Conservation (phyloP, 2,888 invertebrate genomes). For the Zhengitettix transpicula region DNA sequence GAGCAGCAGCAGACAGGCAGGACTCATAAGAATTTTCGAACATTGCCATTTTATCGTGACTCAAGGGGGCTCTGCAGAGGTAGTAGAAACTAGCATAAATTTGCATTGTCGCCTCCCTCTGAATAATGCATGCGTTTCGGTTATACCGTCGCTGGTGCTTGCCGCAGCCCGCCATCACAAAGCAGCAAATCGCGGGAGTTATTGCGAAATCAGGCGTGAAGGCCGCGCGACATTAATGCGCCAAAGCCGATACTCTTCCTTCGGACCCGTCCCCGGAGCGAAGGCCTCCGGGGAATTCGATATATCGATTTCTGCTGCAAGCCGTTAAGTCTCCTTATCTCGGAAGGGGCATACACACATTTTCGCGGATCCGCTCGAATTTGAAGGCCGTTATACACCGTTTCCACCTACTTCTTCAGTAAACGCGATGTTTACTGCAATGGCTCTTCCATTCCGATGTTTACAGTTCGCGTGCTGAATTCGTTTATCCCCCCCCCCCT, state of each 20-base stretch:
- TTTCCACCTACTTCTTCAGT: too few relatives aligned
- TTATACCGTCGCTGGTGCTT: background rate
- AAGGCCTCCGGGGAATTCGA: background rate
- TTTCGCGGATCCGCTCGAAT: background rate
- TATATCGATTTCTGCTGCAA: slow-evolving; percentile 7
- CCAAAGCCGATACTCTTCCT: background rate
- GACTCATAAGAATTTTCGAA: too few relatives aligned
- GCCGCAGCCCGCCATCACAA: background rate
- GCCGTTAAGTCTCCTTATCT: background rate
- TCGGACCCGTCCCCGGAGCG: background rate
- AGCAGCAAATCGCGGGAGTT: background rate
- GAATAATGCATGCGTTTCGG: background rate
- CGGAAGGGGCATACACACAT: background rate
- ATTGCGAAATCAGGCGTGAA: background rate
- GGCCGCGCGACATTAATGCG: background rate
- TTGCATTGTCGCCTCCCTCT: background rate
- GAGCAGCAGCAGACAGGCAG: too few relatives aligned
- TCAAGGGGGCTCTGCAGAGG: too few relatives aligned
- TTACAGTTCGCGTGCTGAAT: too few relatives aligned
- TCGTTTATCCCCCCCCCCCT: too few relatives aligned
- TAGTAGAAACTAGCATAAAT: background rate
- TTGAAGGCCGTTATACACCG: too few relatives aligned
- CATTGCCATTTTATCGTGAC: too few relatives aligned
- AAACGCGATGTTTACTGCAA: too few relatives aligned
- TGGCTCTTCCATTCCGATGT: too few relatives aligned